phyloP scores from a whole-genome alignment of 2,888 invertebrate species.

The Drosophila nigritarsus region DNA sequence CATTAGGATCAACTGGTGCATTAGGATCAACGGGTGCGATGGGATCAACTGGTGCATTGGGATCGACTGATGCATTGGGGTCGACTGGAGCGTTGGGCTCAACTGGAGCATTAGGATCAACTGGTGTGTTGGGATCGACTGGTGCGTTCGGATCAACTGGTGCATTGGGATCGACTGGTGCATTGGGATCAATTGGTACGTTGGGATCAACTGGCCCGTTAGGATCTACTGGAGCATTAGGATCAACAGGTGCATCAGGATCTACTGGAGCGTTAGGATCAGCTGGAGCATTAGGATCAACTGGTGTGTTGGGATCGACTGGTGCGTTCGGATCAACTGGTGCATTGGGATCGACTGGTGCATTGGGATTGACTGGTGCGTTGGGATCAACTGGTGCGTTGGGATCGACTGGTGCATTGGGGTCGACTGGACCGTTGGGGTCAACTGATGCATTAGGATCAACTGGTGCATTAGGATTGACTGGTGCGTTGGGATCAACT shows the following conservation, averaged over 20 bases:
- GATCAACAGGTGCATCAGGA: background rate
- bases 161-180: background rate
- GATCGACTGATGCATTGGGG: constrained; percentile 15
- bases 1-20: fast-evolving
- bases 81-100: background rate
- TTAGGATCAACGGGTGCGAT: constrained; percentile 7
- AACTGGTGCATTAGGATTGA: fast-evolving
- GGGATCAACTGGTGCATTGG: background rate
- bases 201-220: fast-evolving
- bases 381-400: background rate
- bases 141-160: background rate
- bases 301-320: fast-evolving
- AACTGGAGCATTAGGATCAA: fast-evolving
- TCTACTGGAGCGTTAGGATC: background rate
- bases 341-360: background rate
- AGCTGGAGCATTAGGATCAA: background rate
- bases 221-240: background rate
- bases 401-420: background rate
- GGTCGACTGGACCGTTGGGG: background rate
- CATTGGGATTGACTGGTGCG: background rate
- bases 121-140: background rate
- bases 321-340: background rate
- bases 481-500: background rate
- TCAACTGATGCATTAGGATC: background rate
- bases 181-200: fast-evolving